These are phyloP conservation scores for Actinostola sp. DNA, from an alignment of 92 coral and sea anemone genomes.

Conservation along the genomic window DNA sequence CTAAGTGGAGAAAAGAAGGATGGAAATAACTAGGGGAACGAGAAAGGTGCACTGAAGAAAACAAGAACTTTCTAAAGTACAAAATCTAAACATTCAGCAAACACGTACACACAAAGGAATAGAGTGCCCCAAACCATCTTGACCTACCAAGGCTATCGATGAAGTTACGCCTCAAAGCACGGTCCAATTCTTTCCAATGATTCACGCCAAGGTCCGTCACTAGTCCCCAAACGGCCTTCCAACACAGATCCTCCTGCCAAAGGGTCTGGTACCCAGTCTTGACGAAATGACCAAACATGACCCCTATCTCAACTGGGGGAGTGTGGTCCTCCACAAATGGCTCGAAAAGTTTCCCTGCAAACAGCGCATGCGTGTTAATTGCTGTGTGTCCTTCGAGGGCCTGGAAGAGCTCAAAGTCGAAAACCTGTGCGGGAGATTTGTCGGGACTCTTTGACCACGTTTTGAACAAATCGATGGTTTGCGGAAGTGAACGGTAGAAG, in stretches of 20 bases:
- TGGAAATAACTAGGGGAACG: too few species aligned
- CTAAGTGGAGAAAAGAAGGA: too few species aligned
- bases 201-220: slow-evolving; percentile 60
- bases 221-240: slow-evolving; percentile 75
- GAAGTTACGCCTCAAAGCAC: slow-evolving; percentile 33
- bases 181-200: slow-evolving; percentile 33
- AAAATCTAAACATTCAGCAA: too few species aligned
- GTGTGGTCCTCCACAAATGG: slow-evolving; percentile 13
- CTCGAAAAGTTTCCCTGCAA: slow-evolving; percentile 65
- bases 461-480: slow-evolving; percentile 62
- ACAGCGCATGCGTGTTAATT: slow-evolving; percentile 67
- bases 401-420: slow-evolving; percentile 80
- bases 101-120: too few species aligned
- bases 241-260: slow-evolving; percentile 86
- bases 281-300: slow-evolving; percentile 68
- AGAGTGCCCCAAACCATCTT: too few species aligned
- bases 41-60: too few species aligned
- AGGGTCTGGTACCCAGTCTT: slow-evolving; percentile 87
- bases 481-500: too few species aligned
- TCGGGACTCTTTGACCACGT: slow-evolving; percentile 27
- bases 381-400: slow-evolving; percentile 80
- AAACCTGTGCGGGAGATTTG: slow-evolving; percentile 48
- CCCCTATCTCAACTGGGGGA: slow-evolving; percentile 63
- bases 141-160: slow-evolving; percentile 81
- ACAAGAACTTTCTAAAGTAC: too few species aligned